Evolutionary conservation across 2,888 invertebrate genomes (phyloP), one percentile per base, ranked within the genome.

Genomic region (Caenorhabditis uteleia): DNA sequence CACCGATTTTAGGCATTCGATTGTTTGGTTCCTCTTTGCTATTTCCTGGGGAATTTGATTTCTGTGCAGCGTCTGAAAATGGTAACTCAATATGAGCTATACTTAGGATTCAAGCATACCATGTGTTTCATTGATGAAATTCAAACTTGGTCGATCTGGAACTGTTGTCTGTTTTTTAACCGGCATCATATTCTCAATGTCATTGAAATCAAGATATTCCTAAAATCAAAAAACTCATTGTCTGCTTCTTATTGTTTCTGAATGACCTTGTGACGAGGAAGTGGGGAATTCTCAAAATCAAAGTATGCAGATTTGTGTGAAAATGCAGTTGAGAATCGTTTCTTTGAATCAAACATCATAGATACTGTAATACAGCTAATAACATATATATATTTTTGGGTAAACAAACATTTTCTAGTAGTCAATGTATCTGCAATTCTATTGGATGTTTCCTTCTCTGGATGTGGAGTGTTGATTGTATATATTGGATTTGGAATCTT

Each of bases 201-300:
- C 71, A 45, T 62, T 67, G 46, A 71, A 71, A 42, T 71, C 71
- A 6, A 71, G 54, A 36, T 71, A 71, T 39, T 71, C 71, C 68
- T 68, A 18, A 16, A 67, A 64, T 3, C 18, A 39, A 34, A n/a
- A 51, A 25, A 20, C 14, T 34, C 42, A 31, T 16, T 16, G 16
- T 16, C n/a, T n/a, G n/a, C n/a, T n/a, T n/a, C n/a, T n/a, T n/a
- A n/a, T n/a, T n/a, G n/a, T n/a, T n/a, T n/a, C n/a, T n/a, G n/a
- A 10, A 12, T 10, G 10, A 68, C 68, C 61, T 71, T 71, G 55
- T 71, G 71, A 43, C 65, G 53, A 45, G 71, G 71, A 14, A 62
- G 51, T 43, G 71, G 71, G 18, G 71, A 71, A 26, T 71, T 71
- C 26, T 71, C 71, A 46, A 70, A 70, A 39, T 70, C 68, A 46